These are phyloP conservation scores for Takifugu bimaculatus DNA, from an alignment of 2,113 vertebrate genomes.

Conservation along the genomic window DNA sequence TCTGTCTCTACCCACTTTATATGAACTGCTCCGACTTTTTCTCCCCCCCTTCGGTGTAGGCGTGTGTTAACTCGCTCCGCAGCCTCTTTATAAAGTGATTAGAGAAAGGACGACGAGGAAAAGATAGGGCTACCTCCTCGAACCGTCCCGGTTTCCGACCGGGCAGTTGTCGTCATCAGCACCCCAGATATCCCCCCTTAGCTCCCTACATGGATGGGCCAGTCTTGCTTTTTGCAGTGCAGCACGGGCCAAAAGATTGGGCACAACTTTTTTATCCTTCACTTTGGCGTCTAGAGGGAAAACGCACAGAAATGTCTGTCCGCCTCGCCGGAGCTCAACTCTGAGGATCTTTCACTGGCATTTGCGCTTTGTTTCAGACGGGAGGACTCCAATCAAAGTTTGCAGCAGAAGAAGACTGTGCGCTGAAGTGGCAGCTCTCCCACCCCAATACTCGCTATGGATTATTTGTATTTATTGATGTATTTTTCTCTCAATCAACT, in stretches of 20 bases:
- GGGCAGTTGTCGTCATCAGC: slow-evolving; percentile 71
- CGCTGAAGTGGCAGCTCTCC: slow-evolving; percentile 57
- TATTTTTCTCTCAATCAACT: slow-evolving; percentile 66
- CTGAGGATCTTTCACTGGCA: slow-evolving; percentile 55
- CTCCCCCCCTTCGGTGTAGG: slow-evolving; percentile 25
- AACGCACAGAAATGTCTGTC: slow-evolving; percentile 58
- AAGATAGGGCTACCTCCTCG: slow-evolving; percentile 41
- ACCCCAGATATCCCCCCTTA: slow-evolving; percentile 44
- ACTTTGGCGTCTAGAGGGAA: slow-evolving; percentile 54
- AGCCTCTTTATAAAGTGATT: slow-evolving; percentile 21
- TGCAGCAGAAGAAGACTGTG: slow-evolving; percentile 53
- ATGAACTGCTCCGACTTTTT: slow-evolving; percentile 34
- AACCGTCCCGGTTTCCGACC: slow-evolving; percentile 52
- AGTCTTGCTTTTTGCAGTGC: slow-evolving; percentile 69
- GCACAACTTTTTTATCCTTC: slow-evolving; percentile 64
- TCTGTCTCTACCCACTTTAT: slow-evolving; percentile 52
- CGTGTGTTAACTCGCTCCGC: slow-evolving; percentile 48
- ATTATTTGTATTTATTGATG: slow-evolving; percentile 72
- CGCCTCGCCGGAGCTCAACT: slow-evolving; percentile 49
- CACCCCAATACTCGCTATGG: slow-evolving; percentile 63
- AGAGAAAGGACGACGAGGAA: slow-evolving; percentile 12
- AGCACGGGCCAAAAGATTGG: slow-evolving; percentile 71
- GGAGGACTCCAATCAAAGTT: slow-evolving; percentile 45
- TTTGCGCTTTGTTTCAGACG: slow-evolving; percentile 36
- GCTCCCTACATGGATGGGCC: slow-evolving; percentile 75